These are phyloP conservation scores for Actinia equina DNA, from an alignment of 64 coral and sea anemone species.

Conservation along the genomic window DNA sequence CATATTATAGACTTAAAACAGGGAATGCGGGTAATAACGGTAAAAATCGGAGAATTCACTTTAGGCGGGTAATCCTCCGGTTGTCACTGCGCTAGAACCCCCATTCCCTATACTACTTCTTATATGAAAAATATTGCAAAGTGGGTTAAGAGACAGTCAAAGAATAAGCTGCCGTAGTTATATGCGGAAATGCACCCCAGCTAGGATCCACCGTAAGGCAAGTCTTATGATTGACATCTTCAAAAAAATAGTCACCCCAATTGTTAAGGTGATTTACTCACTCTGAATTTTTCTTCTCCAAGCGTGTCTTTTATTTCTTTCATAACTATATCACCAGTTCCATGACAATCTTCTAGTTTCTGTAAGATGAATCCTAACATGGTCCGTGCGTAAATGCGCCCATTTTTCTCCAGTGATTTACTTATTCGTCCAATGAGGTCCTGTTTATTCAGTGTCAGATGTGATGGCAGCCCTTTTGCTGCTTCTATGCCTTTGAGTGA, in stretches of 20 bases:
- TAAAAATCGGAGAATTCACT: no score
- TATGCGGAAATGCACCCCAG: neutral
- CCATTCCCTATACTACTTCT: no score
- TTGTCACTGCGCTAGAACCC: no score
- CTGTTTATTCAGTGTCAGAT: neutral
- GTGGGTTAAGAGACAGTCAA: no score
- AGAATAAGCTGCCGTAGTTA: no score
- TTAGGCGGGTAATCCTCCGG: no score
- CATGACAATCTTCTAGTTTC: neutral
- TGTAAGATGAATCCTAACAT: neutral
- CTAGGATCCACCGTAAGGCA: neutral
- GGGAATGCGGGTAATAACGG: no score
- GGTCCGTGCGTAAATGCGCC: neutral
- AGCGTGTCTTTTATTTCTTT: neutral
- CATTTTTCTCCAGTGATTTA: neutral
- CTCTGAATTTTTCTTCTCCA: neutral
- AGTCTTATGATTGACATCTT: neutral
- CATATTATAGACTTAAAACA: no score
- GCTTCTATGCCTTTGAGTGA: neutral
- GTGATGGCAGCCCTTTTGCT: neutral
- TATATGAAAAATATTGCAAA: no score
- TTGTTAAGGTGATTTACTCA: neutral
- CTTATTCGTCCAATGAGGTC: conserved; percentile 6
- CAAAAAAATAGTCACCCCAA: neutral
- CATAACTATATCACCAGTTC: neutral